Evolutionary conservation across 2,797 vertebrate species (phyloP).

Genomic region (Craterocephalus amniculus): DNA sequence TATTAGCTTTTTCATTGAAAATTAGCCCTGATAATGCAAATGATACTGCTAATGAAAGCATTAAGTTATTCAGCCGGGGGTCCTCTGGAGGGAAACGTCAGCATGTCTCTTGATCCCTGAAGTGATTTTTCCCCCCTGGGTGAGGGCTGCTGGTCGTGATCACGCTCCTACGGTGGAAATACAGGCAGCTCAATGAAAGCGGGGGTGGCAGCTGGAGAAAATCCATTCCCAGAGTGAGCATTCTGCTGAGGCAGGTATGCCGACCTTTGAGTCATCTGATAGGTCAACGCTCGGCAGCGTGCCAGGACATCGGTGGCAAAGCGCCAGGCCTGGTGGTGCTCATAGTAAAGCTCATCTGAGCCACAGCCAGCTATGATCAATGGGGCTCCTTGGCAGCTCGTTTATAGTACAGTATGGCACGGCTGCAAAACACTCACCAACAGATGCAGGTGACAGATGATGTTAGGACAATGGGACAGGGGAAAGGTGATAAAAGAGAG

Average conservation of each 20-base stretch:
- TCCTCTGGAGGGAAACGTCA: constrained; percentile 74
- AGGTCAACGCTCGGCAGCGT: constrained; percentile 77
- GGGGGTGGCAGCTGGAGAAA: constrained; percentile 78
- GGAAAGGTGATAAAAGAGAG: constrained; percentile 27
- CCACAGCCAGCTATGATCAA: constrained; percentile 78
- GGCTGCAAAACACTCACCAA: constrained; percentile 55
- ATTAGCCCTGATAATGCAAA: constrained; percentile 59
- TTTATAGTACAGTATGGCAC: constrained; percentile 68
- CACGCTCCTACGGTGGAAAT: constrained; percentile 66
- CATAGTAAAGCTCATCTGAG: constrained; percentile 78
- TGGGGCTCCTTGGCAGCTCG: constrained; percentile 72
- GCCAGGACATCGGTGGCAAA: constrained; percentile 72
- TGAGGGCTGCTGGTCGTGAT: constrained; percentile 62
- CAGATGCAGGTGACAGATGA: constrained; percentile 70
- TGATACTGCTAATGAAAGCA: constrained; percentile 70
- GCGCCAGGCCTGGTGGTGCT: constrained; percentile 67
- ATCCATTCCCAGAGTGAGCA: constrained; percentile 80
- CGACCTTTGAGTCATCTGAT: constrained; percentile 83
- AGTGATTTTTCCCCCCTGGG: constrained; percentile 69
- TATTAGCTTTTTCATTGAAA: constrained; percentile 47
- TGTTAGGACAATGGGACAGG: constrained; percentile 28
- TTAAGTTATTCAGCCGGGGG: constrained; percentile 72
- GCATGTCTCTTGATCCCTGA: constrained; percentile 79
- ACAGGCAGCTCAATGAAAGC: constrained; percentile 72
- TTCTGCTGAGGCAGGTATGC: constrained; percentile 83